These are phyloP conservation scores for Leptinotarsa tumamoca DNA, from an alignment of 2,888 invertebrate genomes.

Conservation along the genomic window DNA sequence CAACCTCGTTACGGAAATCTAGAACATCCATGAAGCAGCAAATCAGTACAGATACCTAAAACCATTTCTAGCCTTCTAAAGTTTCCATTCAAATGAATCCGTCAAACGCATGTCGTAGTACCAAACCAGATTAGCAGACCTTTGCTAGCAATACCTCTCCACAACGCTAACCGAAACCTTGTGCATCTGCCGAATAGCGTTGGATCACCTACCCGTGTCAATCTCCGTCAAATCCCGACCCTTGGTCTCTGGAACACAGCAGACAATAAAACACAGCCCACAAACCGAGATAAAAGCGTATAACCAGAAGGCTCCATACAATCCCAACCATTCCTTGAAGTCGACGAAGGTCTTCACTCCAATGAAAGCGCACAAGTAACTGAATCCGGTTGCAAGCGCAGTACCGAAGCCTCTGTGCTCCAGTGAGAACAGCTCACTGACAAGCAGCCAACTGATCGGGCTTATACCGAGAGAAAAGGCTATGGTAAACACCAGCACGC, in stretches of 20 bases:
- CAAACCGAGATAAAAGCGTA: slow-evolving; percentile 86
- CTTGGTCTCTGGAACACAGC: slow-evolving; percentile 91
- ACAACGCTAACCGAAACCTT: slow-evolving; percentile 59
- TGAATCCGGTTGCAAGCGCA: slow-evolving; percentile 87
- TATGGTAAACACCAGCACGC: slow-evolving; percentile 85
- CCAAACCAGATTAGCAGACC: too few species aligned
- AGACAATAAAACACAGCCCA: slow-evolving; percentile 86
- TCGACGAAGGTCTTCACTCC: slow-evolving; percentile 90
- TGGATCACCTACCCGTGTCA: slow-evolving; percentile 71
- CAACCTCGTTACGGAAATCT: background rate
- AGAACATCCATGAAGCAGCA: slow-evolving; percentile 9
- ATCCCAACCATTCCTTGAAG: slow-evolving; percentile 79
- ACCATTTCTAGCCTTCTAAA: too few species aligned
- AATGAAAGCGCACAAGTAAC: slow-evolving; percentile 87
- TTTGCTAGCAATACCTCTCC: slow-evolving; percentile 58
- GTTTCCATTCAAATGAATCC: too few species aligned
- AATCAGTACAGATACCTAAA: background rate
- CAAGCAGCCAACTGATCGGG: slow-evolving; percentile 87
- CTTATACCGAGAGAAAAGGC: slow-evolving; percentile 90
- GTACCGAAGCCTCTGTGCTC: slow-evolving; percentile 89
- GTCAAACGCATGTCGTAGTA: too few species aligned
- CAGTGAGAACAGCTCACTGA: slow-evolving; percentile 85
- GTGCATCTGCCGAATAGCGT: slow-evolving; percentile 51
- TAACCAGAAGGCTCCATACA: slow-evolving; percentile 89
- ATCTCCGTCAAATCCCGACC: slow-evolving; percentile 91